These are phyloP conservation scores for Musca vetustissima DNA, from an alignment of 1,140 invertebrate genomes.

Conservation along the genomic window DNA sequence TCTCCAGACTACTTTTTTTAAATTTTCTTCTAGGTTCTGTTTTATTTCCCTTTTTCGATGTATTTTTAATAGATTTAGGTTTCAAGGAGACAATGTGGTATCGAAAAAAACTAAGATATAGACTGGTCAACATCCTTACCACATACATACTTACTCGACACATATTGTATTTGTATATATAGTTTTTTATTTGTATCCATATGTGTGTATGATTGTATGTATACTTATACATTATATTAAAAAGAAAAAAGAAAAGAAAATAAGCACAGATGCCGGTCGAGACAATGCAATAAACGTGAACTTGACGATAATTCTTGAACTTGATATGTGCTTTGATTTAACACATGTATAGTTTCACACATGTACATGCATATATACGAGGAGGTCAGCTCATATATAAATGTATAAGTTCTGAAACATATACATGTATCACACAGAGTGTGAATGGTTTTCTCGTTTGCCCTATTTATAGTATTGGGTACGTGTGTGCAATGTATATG, in stretches of 20 bases:
- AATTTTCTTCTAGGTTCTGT: slow-evolving; percentile 15
- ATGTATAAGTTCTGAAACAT: too few species aligned
- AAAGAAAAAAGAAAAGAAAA: not conserved
- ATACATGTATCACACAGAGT: too few species aligned
- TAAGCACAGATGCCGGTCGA: slow-evolving; percentile 11
- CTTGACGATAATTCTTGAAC: slow-evolving; percentile 19
- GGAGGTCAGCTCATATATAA: too few species aligned
- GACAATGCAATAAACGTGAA: slow-evolving; percentile 31
- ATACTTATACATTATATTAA: not conserved
- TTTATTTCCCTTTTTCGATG: slow-evolving; percentile 11
- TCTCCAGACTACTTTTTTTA: slow-evolving; percentile 16
- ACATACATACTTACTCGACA: not conserved
- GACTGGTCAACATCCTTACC: not conserved
- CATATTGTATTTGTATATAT: not conserved
- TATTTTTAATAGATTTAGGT: slow-evolving; percentile 24
- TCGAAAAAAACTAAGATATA: slow-evolving; percentile 12
- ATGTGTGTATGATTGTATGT: not conserved
- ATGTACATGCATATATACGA: not conserved
- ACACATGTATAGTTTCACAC: slow-evolving; percentile 9
- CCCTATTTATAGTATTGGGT: too few species aligned
- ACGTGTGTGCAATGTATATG: too few species aligned
- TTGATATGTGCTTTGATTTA: slow-evolving; percentile 24
- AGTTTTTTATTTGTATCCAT: not conserved
- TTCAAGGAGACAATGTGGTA: slow-evolving; percentile 19
- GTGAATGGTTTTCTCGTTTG: too few species aligned